Evolutionary conservation across 1,140 invertebrate genomes (phyloP).

Genomic region (Protaetia brevitarsis): DNA sequence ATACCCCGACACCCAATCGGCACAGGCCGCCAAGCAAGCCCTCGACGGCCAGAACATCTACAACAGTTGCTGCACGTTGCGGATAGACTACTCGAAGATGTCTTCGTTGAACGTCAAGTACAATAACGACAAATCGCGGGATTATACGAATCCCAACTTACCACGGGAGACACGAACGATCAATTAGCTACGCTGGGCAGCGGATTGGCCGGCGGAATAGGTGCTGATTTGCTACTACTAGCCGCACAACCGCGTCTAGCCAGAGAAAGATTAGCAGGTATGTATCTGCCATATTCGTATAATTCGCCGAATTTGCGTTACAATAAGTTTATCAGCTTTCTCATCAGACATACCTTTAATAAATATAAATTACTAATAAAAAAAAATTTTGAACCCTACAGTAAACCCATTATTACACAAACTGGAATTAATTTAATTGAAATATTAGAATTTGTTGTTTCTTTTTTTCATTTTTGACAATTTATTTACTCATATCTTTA

Average conservation of each 20-base stretch:
- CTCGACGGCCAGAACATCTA: constrained; percentile 98
- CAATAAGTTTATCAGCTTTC: too few relatives aligned
- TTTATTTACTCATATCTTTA: too few relatives aligned
- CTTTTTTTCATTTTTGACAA: too few relatives aligned
- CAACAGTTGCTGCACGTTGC: constrained; percentile 97
- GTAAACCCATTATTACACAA: too few relatives aligned
- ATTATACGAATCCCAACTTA: constrained; percentile 97
- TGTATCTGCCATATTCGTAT: too few relatives aligned
- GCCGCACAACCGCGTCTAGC: constrained; percentile 48
- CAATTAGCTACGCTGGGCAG: constrained; percentile 54
- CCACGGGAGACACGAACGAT: constrained; percentile 82
- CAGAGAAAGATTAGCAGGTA: constrained; percentile 49
- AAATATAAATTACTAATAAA: too few relatives aligned
- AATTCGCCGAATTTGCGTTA: too few relatives aligned
- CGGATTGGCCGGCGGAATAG: constrained; percentile 57
- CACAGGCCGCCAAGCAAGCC: constrained; percentile 93
- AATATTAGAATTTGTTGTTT: too few relatives aligned
- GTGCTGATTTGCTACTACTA: constrained; percentile 54
- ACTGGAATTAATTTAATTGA: too few relatives aligned
- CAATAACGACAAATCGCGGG: constrained; percentile 99
- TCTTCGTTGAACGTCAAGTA: constrained; percentile 97
- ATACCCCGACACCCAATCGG: constrained; percentile 93
- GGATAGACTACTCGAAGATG: constrained; percentile 99
- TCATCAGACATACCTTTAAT: too few relatives aligned
- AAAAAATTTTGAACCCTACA: too few relatives aligned